Base-by-base conservation (phyloP, 2,888 invertebrate genomes). In the Phlogophora meticulosa region DNA sequence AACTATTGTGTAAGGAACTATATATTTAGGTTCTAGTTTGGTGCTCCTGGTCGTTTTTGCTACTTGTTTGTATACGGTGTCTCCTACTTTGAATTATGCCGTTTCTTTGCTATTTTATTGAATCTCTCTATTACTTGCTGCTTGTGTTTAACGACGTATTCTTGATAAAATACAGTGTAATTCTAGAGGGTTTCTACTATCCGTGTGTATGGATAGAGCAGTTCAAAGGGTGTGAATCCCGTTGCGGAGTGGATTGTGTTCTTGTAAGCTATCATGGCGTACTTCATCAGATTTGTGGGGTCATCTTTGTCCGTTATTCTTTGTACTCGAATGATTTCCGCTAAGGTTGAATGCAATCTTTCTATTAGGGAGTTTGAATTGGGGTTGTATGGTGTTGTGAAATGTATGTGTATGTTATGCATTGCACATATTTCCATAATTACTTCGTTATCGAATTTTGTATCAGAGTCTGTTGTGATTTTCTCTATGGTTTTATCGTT, bases 131-230 rank as follows among this genome's bases (percentile, higher is more conserved):
- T 81, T 24, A 66, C 38, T 22, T 60, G 36, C 65, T 73, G 68
- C 45, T 43, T 80, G 52, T 98, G 98, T 90, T 96, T 97, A 64
- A 97, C 97, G 1, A 96, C 97, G 53, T 97, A 97, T 88, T 97
- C 98, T 17, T 95, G 97, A 28, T 96, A 97, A 82, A 93, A 97
- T 76, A 74, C 59, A 90, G 79, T 78, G 85, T 78, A 77, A 61
- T 65, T 83, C 85, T 78, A 76, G 71, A 57, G 71, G 87, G 64
- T 78, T 87, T 79, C 78, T 81, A 61, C 57, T 82, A 46, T 51
- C 75, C 48, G 80, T 87, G 49, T 82, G 87, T 71, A 76, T 82
- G n/a, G n/a, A 40, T 75, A 87, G 24, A 84, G 46, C 15, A 87
- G 15, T 51, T 85, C 84, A 11, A 68, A 71, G 0, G 85, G 85